Evolutionary conservation across 92 coral and sea anemone species (phyloP).

Genomic region (Isaurus tuberculatus): DNA sequence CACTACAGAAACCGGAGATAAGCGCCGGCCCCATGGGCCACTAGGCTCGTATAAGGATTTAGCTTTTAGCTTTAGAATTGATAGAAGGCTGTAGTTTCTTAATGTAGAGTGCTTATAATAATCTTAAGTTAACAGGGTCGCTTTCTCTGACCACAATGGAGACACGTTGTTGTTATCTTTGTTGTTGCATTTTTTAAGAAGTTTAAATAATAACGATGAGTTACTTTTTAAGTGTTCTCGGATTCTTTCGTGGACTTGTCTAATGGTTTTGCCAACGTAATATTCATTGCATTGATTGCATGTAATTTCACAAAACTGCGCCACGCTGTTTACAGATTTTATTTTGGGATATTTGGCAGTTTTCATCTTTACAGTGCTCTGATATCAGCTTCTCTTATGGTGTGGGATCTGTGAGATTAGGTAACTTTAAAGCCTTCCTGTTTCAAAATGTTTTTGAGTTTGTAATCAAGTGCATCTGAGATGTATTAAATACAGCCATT

Average conservation of each 20-base stretch:
- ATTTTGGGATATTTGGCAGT: not conserved
- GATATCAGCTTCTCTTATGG: not conserved
- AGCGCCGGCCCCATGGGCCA: too few relatives aligned
- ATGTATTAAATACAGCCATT: not conserved
- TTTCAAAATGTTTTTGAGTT: conserved; percentile 2
- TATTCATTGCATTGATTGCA: not conserved
- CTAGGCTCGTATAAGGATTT: too few relatives aligned
- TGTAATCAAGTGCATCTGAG: not conserved
- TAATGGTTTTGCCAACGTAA: not conserved
- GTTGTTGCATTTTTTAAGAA: not conserved
- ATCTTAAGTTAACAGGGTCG: not conserved
- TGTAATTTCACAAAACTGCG: not conserved
- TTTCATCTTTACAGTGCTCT: not conserved
- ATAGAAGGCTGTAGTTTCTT: too few relatives aligned
- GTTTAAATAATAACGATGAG: not conserved
- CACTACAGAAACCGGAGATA: not conserved
- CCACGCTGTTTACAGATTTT: conserved; percentile 1
- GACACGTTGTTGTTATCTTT: not conserved
- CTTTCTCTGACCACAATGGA: not conserved
- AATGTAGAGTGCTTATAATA: not conserved
- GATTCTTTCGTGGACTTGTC: conserved; percentile 5
- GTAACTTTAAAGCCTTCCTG: not conserved
- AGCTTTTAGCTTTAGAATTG: too few relatives aligned
- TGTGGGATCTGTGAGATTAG: not conserved
- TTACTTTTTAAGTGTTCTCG: not conserved